Base-by-base conservation (phyloP, 2,797 vertebrate genomes). In the Hyperoplus immaculatus region DNA sequence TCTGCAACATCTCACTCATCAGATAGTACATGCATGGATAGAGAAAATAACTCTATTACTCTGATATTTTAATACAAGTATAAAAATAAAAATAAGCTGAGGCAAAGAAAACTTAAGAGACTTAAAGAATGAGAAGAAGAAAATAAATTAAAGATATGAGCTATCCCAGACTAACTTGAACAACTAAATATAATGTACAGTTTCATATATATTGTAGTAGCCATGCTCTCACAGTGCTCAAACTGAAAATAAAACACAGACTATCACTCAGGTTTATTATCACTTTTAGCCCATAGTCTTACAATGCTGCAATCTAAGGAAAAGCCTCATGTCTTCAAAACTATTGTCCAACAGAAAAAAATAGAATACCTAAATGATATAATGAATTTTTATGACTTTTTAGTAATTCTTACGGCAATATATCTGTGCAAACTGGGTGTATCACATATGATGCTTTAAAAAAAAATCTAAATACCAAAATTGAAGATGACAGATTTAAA, bases 91-190 rank as follows among this genome's bases (percentile, higher is more conserved):
- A 51, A 88, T 15, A 78, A 43, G 49, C 16, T 73, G 80, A 90
- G 71, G 29, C 29, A 66, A 70, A 73, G 9, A 61, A 51, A 58
- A 64, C 29, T 29, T 29, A 29, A 45, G n/a, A 56, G 29, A 79
- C 77, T 68, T 69, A 80, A 80, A 77, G 67, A 75, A 43, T 57
- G 58, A 64, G 56, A 82, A 36, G 41, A 75, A 62, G 47, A 51
- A 88, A 91, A 95, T 94, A 95, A 94, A 93, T 93, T 78, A 92
- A 88, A 91, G 85, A 66, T 0, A 38, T 58, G 77, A 82, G 82
- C 87, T 64, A 85, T 89, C 49, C 63, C 77, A 74, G 83, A 90
- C 76, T 83, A 73, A 80, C 78, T 49, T 75, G 55, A 80, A 69
- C 21, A 75, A 63, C 70, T 80, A 63, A 75, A 81, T 82, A 82